These are phyloP conservation scores for Struthio camelus DNA, from an alignment of 2,113 vertebrate species.

Conservation along the genomic window DNA sequence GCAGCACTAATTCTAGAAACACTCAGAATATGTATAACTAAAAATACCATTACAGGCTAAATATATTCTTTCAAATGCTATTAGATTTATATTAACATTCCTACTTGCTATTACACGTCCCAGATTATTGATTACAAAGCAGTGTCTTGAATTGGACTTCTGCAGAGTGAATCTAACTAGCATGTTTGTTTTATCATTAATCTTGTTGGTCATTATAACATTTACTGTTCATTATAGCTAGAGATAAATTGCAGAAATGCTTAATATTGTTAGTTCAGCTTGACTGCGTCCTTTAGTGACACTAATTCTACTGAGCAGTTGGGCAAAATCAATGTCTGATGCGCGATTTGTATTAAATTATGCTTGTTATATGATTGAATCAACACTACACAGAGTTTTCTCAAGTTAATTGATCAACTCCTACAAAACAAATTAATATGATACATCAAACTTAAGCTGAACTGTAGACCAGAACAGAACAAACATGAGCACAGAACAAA, in stretches of 20 bases:
- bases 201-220: constrained; percentile 76
- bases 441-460: constrained; percentile 69
- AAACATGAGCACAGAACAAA: background rate
- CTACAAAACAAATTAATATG: constrained; percentile 72
- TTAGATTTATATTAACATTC: background rate
- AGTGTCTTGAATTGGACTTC: constrained; percentile 42
- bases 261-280: constrained; percentile 79
- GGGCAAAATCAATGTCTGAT: constrained; percentile 78
- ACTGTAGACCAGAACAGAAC: constrained; percentile 22
- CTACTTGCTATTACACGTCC: constrained; percentile 6
- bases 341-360: constrained; percentile 78
- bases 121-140: constrained; percentile 54
- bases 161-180: constrained; percentile 62
- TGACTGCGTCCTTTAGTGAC: constrained; percentile 72
- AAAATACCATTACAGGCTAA: background rate
- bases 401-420: constrained; percentile 78
- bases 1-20: background rate
- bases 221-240: constrained; percentile 75
- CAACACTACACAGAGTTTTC: constrained; percentile 72
- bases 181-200: constrained; percentile 77
- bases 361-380: constrained; percentile 76
- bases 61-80: background rate
- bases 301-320: constrained; percentile 76
- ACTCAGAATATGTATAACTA: background rate
- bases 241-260: constrained; percentile 77